These are phyloP conservation scores for Lepidocyrtoides sp. DNA, from an alignment of 2,888 invertebrate genomes.

Conservation along the genomic window DNA sequence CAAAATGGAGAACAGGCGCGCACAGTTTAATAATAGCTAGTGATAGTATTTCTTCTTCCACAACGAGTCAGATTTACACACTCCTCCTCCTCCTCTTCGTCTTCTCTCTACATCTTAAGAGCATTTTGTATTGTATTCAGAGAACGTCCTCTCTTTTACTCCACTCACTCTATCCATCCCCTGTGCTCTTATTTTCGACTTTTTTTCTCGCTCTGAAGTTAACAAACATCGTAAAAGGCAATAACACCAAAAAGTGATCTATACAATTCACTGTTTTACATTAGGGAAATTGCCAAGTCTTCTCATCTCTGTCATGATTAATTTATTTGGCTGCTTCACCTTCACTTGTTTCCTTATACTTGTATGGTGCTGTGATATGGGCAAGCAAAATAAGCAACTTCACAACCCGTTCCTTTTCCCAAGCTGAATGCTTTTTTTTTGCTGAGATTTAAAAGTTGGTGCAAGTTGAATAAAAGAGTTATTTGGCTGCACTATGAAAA, in stretches of 20 bases:
- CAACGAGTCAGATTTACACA: slow-evolving; percentile 9
- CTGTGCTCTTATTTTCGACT: background rate
- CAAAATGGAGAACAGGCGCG: background rate
- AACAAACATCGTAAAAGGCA: slow-evolving; percentile 49
- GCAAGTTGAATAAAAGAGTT: slow-evolving; percentile 34
- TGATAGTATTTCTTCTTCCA: slow-evolving; percentile 13
- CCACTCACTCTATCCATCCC: background rate
- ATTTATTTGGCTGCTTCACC: slow-evolving; percentile 78
- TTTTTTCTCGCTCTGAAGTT: slow-evolving; percentile 1
- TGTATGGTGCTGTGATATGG: too few species aligned
- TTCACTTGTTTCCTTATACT: slow-evolving; percentile 49
- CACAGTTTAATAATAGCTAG: slow-evolving; percentile 13
- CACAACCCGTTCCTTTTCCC: background rate
- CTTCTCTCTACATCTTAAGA: background rate
- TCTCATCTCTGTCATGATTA: slow-evolving; percentile 79
- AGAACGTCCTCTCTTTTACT: background rate
- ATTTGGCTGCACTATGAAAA: too few species aligned
- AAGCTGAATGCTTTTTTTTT: background rate
- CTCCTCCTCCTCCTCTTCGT: slow-evolving; percentile 22
- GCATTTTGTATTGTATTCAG: slow-evolving; percentile 27
- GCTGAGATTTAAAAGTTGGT: slow-evolving; percentile 69
- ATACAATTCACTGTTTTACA: slow-evolving; percentile 74
- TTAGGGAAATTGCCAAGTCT: slow-evolving; percentile 78
- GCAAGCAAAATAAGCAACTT: slow-evolving; percentile 17
- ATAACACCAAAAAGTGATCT: slow-evolving; percentile 73